Evolutionary conservation across 1,140 invertebrate species (phyloP), one percentile per base, ranked within the genome.

Genomic region (Cydia strobilella): DNA sequence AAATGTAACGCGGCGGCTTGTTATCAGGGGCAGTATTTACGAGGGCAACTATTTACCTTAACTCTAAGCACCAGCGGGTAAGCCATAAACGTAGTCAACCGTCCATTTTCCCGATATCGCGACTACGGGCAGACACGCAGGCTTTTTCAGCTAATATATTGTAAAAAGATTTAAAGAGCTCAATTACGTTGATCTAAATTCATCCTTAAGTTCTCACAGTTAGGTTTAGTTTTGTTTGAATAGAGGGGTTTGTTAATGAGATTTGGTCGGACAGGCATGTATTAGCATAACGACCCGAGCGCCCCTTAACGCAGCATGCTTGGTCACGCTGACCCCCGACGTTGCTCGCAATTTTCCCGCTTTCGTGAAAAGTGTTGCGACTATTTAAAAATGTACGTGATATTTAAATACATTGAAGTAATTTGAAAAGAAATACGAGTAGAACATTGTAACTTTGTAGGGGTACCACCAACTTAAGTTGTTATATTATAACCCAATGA

Each of bases 1-100:
- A 45, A 45, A 45, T 51, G n/a, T 51, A 10, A n/a, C 48, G 66
- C 80, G 83, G 76, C 82, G 76, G 76, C 23, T 51, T 78, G 75
- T 85, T 89, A 90, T 87, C 84, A 69, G 79, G 78, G 63, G 76
- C 75, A 69, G 77, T 85, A 89, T 86, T 89, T 86, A 86, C 81
- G 82, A 82, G 75, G 79, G 84, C 79, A 76, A 79, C 82, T 86
- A 82, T 83, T 75, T 80, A 82, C 85, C 75, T 87, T 87, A 90
- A 90, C 87, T 88, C 84, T 82, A 82, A 85, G 80, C 83, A 81
- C 82, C 83, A 82, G 82, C 84, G 84, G 84, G 79, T 82, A 80
- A 86, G 85, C 86, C 86, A 88, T 92, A 91, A 92, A 92, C 85
- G 90, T 92, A 90, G 87, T 88, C 89, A 90, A 90, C 87, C 89